Evolutionary conservation across 2,888 invertebrate genomes (phyloP), one percentile per base, ranked within the genome.

Genomic region (Lepidonotus clava): DNA sequence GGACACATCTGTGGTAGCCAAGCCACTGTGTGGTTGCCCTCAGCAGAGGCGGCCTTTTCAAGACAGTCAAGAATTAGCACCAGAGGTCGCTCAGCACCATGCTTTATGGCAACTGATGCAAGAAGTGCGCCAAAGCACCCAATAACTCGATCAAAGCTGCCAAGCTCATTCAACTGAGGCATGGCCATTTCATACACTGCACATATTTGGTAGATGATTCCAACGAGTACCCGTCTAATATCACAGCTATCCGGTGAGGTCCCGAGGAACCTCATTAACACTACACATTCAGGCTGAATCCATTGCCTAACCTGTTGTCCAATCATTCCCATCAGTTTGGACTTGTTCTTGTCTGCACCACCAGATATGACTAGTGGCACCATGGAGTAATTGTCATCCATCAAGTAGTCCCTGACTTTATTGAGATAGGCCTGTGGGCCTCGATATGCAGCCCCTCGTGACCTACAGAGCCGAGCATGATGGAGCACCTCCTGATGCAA

Each of bases 151-250:
- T 80, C 80, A 80, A 80, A 80, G 28, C 24, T 80, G 28, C 8
- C 24, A 18, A 80, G 32, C 28, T 80, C 80, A 8, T 80, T 46
- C 80, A 80, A 24, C 24, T 41, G 11, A 1, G 80, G 80, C 80
- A 80, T 80, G 24, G 46, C 18, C 80, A 80, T 80, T 11, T 11
- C 40, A 46, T 80, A 80, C 0, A 46, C 46, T 28, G 32, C 0
- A 28, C 80, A 80, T 41, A 80, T 80, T 28, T 80, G 80, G 28
- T 80, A 80, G 21, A 80, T 80, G 46, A 80, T 46, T 28, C 80
- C 80, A 24, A 80, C 24, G 1, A 80, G 46, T 8, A 80, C 46
- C 8, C 80, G 24, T 34, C 46, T 80, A 46, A 80, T 80, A 46
- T 80, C 80, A 46, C 46, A n/a, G 28, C 80, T 80, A 28, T 80